phyloP scores from a whole-genome alignment of 92 coral and sea anemone species.

The Phenganax stokvisi region DNA sequence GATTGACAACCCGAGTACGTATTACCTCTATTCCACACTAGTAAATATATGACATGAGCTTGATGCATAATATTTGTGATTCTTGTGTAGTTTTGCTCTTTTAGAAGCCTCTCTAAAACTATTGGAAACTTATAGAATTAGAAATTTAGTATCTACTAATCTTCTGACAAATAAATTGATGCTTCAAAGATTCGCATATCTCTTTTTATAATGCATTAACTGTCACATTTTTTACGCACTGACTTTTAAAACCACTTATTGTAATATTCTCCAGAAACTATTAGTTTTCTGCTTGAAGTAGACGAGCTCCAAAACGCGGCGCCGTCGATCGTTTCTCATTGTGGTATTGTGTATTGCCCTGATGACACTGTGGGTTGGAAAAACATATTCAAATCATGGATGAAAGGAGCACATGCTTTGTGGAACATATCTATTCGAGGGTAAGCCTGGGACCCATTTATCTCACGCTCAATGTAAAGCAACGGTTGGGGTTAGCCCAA shows the following conservation, averaged over 20 bases:
- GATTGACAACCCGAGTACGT: background rate
- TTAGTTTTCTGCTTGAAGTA: conserved; percentile 80
- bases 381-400: conserved; percentile 78
- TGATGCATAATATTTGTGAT: background rate
- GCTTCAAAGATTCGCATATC: too few relatives aligned
- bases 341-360: conserved; percentile 79
- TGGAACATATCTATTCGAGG: conserved; percentile 96
- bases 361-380: conserved; percentile 88
- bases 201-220: background rate
- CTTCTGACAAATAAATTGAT: too few relatives aligned
- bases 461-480: background rate
- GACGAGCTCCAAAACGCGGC: conserved; percentile 60
- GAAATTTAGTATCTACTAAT: too few relatives aligned
- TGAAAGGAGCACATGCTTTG: conserved; percentile 78
- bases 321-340: conserved; percentile 75
- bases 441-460: conserved; percentile 38
- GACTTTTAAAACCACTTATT: background rate
- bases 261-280: conserved; percentile 54
- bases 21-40: background rate
- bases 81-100: background rate
- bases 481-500: background rate
- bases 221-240: background rate
- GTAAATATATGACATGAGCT: background rate
- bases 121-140: background rate
- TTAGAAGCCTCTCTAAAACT: background rate